phyloP scores from a whole-genome alignment of 2,888 invertebrate genomes.

The Harpalus rufipes region DNA sequence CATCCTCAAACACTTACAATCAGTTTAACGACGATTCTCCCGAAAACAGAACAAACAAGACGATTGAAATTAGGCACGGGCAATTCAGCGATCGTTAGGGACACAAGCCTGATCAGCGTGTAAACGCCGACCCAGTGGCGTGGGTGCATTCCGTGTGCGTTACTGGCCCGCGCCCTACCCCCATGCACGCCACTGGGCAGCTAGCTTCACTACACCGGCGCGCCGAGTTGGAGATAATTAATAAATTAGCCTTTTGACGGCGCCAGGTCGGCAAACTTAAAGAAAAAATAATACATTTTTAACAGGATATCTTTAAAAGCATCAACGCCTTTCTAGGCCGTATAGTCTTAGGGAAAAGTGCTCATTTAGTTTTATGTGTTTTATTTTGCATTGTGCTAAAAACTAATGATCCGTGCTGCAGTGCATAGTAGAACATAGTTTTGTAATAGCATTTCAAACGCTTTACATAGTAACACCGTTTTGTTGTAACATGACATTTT shows the following conservation, averaged over 20 bases:
- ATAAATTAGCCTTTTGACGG: conserved; percentile 77
- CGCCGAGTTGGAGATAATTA: conserved; percentile 74
- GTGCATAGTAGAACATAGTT: not conserved
- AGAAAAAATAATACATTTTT: conserved; percentile 76
- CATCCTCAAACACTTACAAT: conserved; percentile 12
- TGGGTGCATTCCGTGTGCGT: not conserved
- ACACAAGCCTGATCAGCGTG: conserved; percentile 34
- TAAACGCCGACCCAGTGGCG: conserved; percentile 23
- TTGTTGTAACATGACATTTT: conserved; percentile 13
- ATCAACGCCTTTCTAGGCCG: conserved; percentile 76
- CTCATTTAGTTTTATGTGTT: conserved; percentile 46
- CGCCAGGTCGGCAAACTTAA: conserved; percentile 76
- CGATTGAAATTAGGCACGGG: conserved; percentile 47
- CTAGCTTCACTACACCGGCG: conserved; percentile 59
- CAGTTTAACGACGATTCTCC: conserved; percentile 13
- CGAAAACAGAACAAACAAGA: conserved; percentile 48
- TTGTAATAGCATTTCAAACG: conserved; percentile 7
- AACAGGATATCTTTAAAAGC: conserved; percentile 77
- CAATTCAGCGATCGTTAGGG: conserved; percentile 48
- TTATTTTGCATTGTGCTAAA: conserved; percentile 24
- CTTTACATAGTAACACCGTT: conserved; percentile 7
- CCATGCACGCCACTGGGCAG: not conserved
- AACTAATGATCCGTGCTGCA: conserved; percentile 26
- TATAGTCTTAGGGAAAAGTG: conserved; percentile 54
- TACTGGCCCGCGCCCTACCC: not conserved